These are phyloP conservation scores for Calliphora vomitoria DNA, from an alignment of 2,888 invertebrate species.

Conservation along the genomic window DNA sequence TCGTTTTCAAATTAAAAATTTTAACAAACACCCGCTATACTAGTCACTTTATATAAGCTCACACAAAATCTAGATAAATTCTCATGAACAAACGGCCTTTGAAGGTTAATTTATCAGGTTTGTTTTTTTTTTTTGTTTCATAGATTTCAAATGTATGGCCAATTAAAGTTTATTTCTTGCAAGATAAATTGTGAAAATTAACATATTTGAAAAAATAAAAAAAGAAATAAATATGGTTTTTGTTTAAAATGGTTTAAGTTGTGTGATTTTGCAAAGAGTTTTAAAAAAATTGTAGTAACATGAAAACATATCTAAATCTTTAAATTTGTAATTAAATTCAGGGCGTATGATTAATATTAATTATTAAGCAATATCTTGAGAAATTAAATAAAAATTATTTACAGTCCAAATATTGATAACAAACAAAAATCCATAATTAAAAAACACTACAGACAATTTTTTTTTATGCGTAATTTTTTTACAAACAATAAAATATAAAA, in stretches of 20 bases:
- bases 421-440: too few relatives aligned
- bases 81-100: slow-evolving; percentile 60
- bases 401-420: background rate
- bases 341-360: background rate
- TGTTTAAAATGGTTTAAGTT: background rate
- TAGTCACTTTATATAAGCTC: background rate
- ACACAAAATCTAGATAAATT: slow-evolving; percentile 59
- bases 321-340: background rate
- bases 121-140: slow-evolving; percentile 11
- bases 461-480: too few relatives aligned
- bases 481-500: too few relatives aligned
- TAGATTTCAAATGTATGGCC: slow-evolving; percentile 39
- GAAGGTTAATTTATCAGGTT: slow-evolving; percentile 64
- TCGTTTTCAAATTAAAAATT: background rate
- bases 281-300: background rate
- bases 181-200: slow-evolving; percentile 55
- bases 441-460: too few relatives aligned
- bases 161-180: slow-evolving; percentile 63
- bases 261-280: background rate
- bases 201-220: slow-evolving; percentile 46
- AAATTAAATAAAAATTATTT: background rate
- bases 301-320: background rate
- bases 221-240: background rate
- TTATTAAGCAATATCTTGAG: background rate
- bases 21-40: slow-evolving; percentile 61